Evolutionary conservation across 2,888 invertebrate genomes (phyloP), one percentile per base, ranked within the genome.

Genomic region (Drosophila silvestris): DNA sequence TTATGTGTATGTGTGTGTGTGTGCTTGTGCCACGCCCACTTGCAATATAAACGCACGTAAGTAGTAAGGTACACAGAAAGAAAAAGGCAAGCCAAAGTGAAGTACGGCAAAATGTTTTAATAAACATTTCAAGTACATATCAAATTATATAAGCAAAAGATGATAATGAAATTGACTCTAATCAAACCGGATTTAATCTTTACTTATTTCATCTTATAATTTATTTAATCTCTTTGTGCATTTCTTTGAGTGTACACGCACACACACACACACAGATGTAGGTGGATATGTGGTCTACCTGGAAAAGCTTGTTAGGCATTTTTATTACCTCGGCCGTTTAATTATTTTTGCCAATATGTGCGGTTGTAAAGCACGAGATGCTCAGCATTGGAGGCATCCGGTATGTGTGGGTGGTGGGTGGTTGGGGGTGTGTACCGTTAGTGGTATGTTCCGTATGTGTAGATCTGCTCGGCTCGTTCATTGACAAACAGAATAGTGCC

Each of bases 281-380:
- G 22, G n/a, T 39, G 59, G 67, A 53, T 77, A 64, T 80, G 72
- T 70, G 79, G 71, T 63, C 76, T 74, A 75, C 77, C 65, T 79
- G 59, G n/a, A 70, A 75, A 37, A 65, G 77, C 84, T 84, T 89
- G 80, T 86, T 89, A 85, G 87, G 74, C 79, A 70, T 74, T 84
- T 83, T 82, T 80, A 85, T 89, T 77, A 64, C 82, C 76, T 57
- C 35, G 61, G 68, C 64, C 71, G 62, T 74, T 89, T 85, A 84
- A 85, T 85, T 85, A 86, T 84, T 86, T 89, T 68, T 57, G 50
- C 61, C 61, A 76, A 75, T 70, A 61, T 53, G 39, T 58, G 70
- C 39, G 69, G 44, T 41, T 57, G 52, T 60, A 69, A 67, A 37
- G 52, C 52, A 56, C 30, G 9, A 73, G 35, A 39, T 51, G 60